Conservation (phyloP, 64 coral and sea anemone genomes). For the Montipora foliosa region DNA sequence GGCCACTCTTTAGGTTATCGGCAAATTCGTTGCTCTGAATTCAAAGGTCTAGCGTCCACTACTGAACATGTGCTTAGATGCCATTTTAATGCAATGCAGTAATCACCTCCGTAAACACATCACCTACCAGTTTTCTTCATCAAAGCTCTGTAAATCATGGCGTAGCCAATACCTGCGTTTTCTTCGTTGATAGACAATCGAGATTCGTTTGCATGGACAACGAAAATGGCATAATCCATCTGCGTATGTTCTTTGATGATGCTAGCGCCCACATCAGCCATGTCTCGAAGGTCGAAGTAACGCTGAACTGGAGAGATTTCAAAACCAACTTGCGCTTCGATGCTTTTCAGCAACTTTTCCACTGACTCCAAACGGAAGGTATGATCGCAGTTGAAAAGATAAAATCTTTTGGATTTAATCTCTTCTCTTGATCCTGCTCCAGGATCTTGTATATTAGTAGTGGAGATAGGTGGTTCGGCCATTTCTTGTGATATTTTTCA, state of each 20-base stretch:
- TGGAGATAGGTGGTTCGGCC: neutral
- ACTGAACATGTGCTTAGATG: neutral
- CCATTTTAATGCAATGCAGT: neutral
- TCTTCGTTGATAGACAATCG: constrained; percentile 71
- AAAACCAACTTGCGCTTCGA: neutral
- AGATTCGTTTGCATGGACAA: constrained; percentile 86
- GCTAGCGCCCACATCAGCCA: constrained; percentile 31
- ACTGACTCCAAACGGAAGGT: constrained; percentile 58
- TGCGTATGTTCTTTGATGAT: neutral
- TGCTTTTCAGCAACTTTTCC: constrained; percentile 15
- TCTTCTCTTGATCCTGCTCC: neutral
- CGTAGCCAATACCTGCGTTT: constrained; percentile 74
- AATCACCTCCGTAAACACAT: neutral
- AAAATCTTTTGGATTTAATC: neutral
- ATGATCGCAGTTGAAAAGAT: constrained; percentile 84
- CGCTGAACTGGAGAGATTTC: constrained; percentile 3
- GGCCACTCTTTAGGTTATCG: no score
- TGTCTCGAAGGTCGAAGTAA: constrained; percentile 67
- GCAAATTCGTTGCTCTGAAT: neutral
- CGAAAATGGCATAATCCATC: constrained; percentile 75
- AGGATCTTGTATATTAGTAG: neutral
- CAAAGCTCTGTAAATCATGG: constrained; percentile 74
- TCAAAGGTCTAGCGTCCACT: neutral
- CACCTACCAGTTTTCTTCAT: constrained; percentile 58
- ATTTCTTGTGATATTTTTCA: neutral